Base-by-base conservation (phyloP, 2,888 invertebrate genomes). In the Drosophila setosimentum region DNA sequence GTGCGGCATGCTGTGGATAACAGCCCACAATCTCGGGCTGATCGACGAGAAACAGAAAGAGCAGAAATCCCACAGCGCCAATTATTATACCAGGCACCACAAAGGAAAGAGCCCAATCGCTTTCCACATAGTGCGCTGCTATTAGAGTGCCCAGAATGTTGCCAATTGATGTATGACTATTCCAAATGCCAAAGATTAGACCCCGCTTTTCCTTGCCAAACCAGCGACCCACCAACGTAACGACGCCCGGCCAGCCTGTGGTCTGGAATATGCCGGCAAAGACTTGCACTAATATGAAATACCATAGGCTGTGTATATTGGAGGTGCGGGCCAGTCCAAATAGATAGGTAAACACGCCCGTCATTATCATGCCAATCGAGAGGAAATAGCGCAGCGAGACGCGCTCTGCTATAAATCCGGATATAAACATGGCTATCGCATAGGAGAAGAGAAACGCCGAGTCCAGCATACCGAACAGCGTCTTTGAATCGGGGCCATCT, bases 161-260 rank as follows among this genome's bases (percentile, higher is more conserved):
- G 42, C 99, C 99, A 13, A 99, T 95, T 0, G 98, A 98, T 0
- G 99, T 99, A 88, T 99, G 99, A 0, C 98, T 98, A 93, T 99
- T 99, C 99, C 99, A 99, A 8, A 99, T 94, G 16, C 99, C 99
- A 93, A 99, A 99, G 73, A 99, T 97, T 30, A 99, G 94, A 0
- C 98, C 98, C 77, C 97, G 95, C 93, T 97, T 98, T 42, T 96
- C 95, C 93, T 97, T 97, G 0, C 98, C 99, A 94, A 98, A 99
- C 99, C 99, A 99, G 91, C 99, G 98, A n/a, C 98, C 98, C 57
- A 99, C 96, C 3, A 97, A 96, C 0, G 96, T 94, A 0, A 99
- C 98, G 0, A 99, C 99, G 61, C 98, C 98, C 0, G 99, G 99
- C 99, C 99, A 99, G 1, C 99, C 92, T 0, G 98, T 97, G 0